These are phyloP conservation scores for Hylyphantes graminicola DNA, from an alignment of 1,140 invertebrate genomes.

Conservation along the genomic window DNA sequence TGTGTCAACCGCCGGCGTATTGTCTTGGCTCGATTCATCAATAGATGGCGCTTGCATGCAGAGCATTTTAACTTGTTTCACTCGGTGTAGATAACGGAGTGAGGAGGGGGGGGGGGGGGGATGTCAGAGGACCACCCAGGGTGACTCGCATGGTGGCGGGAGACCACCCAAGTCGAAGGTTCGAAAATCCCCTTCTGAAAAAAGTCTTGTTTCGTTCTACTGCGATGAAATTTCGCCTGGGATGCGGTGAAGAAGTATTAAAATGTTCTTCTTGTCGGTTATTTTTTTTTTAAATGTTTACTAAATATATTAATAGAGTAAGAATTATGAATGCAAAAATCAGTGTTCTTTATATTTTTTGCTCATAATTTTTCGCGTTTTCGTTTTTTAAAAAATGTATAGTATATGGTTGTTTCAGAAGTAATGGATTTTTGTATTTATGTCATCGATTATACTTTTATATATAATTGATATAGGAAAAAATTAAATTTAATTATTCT, in stretches of 20 bases:
- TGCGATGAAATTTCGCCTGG: constrained; percentile 23
- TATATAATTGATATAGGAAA: too few species aligned
- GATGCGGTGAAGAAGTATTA: background rate
- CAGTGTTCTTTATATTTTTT: too few species aligned
- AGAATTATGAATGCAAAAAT: too few species aligned
- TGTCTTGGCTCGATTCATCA: constrained; percentile 22
- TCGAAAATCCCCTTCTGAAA: background rate
- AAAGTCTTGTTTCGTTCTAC: background rate
- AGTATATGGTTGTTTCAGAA: too few species aligned
- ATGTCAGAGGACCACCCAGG: constrained; percentile 35
- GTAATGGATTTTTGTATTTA: too few species aligned
- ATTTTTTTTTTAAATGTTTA: too few species aligned
- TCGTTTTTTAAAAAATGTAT: too few species aligned
- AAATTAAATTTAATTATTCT: too few species aligned
- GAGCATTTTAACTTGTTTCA: background rate
- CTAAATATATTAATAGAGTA: too few species aligned
- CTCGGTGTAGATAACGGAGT: background rate
- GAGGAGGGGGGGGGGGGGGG: background rate
- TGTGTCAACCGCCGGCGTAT: constrained; percentile 13
- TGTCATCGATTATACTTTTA: too few species aligned
- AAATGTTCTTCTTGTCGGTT: too few species aligned
- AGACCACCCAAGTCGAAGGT: constrained; percentile 40
- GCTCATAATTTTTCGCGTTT: too few species aligned
- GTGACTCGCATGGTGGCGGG: constrained; percentile 47
- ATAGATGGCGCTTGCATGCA: constrained; percentile 45